Evolutionary conservation across 1,140 invertebrate species (phyloP), one percentile per base, ranked within the genome.

Genomic region (Bombus haemorrhoidalis): DNA sequence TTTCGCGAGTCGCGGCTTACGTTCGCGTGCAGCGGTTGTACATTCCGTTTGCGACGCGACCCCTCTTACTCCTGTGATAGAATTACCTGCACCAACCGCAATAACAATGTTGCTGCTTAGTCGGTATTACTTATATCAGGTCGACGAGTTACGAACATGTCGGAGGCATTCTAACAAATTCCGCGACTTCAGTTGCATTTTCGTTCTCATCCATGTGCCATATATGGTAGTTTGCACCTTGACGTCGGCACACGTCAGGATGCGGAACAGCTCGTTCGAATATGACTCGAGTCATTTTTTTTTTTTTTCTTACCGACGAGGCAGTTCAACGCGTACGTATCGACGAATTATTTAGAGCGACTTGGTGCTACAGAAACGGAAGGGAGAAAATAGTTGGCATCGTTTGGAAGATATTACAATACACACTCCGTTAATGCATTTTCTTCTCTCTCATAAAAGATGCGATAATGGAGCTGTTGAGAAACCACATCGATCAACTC

Each of bases 61-160:
- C n/a, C n/a, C 15, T 34, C 32, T 8, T 68, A 22, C 66, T n/a
- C 47, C 22, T n/a, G 28, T 79, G 66, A 64, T 79, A 77, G 76
- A 89, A 89, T 89, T 89, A 83, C 76, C 39, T 83, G 69, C 68
- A 18, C 79, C 84, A 74, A 39, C 79, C 66, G 53, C 88, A 81
- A 80, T 80, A 89, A 86, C 84, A 72, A 75, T 43, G 84, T 75
- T 59, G 71, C 84, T 81, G 34, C 71, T 68, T 81, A 85, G 59
- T 57, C 71, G 43, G 59, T 59, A 69, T 85, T 85, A 81, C 79
- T 85, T 75, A 74, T 59, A 68, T 81, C 68, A 75, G 43, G 28
- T 64, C 28, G 57, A 18, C 39, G 34, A 74, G 57, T 66, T 73
- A 53, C 77, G n/a, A 3, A 59, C 74, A 8, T 10, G 12, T 47